phyloP scores from a whole-genome alignment of 2,797 vertebrate genomes.

The Pangasius djambal region DNA sequence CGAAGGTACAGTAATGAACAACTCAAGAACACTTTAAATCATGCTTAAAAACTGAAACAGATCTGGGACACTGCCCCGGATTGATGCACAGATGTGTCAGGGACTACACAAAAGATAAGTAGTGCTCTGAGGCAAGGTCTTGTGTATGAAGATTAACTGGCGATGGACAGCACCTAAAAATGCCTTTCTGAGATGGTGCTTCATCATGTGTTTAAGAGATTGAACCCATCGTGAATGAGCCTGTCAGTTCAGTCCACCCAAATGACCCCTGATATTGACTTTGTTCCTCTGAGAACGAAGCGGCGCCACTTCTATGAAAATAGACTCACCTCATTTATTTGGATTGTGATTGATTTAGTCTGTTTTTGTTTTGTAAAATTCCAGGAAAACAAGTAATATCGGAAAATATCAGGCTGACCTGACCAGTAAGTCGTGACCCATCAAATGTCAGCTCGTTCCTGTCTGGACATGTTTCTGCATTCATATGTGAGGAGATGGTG shows the following conservation, averaged over 20 bases:
- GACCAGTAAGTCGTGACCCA: neutral
- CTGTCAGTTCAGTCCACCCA: neutral
- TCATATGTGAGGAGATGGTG: neutral
- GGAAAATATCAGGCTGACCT: conserved; percentile 2
- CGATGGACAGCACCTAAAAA: neutral
- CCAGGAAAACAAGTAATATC: neutral
- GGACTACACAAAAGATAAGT: neutral
- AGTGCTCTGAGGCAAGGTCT: neutral
- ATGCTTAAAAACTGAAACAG: neutral
- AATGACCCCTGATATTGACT: neutral
- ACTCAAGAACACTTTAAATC: neutral
- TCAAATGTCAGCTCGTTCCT: neutral
- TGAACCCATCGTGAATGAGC: neutral
- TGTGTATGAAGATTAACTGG: neutral
- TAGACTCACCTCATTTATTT: neutral
- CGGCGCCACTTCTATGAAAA: neutral
- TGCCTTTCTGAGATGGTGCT: neutral
- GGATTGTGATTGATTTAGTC: neutral
- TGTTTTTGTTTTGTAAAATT: conserved; percentile 15
- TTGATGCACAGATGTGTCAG: neutral
- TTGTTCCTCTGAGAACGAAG: neutral
- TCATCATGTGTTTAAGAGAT: neutral
- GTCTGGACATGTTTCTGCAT: neutral
- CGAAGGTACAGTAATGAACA: neutral
- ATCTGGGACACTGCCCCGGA: neutral